Base-by-base conservation (phyloP, 2,797 vertebrate species). In the Oryzias sinensis region DNA sequence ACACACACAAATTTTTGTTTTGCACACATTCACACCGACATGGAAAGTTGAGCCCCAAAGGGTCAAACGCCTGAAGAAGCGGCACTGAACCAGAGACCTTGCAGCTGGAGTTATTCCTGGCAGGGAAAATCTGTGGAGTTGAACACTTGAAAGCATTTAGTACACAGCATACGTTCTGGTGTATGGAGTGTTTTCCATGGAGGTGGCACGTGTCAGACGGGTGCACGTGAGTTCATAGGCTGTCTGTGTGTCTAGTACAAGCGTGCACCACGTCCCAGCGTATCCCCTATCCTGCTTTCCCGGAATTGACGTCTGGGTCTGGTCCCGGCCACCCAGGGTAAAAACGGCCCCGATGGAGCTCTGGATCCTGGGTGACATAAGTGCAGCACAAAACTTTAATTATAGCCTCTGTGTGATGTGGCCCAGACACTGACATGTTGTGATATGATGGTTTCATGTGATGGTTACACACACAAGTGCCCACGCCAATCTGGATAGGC, bases 391-490 rank as follows among this genome's bases (percentile, higher is more conserved):
- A 85, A 83, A 65, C 77, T 86, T 85, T 78, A 86, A 88, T 87
- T 87, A 85, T 80, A 84, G 81, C 57, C 67, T 70, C 17, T 9
- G 69, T 88, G 79, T 89, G 84, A 87, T 87, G 85, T 85, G 83
- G 87, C 80, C 85, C 79, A 82, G 80, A 76, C 84, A 67, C 84
- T 81, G 85, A 84, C 84, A 87, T 83, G 86, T 85, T 82, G 81
- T 81, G 85, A 87, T 83, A 77, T 68, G 76, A 83, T 66, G 79
- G 82, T 81, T 79, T 79, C 62, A 64, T 77, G 49, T 46, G 43
- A 78, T 46, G 62, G 64, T 64, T 9, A 53, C 33, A 43, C 50
- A 50, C 63, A 63, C 60, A 53, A 60, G 62, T 37, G 52, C 77
- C 65, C 68, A 70, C 64, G 53, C 71, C 68, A 66, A 29, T 75